Evolutionary conservation across 2,797 vertebrate genomes (phyloP).

Genomic region (Emys orbicularis): DNA sequence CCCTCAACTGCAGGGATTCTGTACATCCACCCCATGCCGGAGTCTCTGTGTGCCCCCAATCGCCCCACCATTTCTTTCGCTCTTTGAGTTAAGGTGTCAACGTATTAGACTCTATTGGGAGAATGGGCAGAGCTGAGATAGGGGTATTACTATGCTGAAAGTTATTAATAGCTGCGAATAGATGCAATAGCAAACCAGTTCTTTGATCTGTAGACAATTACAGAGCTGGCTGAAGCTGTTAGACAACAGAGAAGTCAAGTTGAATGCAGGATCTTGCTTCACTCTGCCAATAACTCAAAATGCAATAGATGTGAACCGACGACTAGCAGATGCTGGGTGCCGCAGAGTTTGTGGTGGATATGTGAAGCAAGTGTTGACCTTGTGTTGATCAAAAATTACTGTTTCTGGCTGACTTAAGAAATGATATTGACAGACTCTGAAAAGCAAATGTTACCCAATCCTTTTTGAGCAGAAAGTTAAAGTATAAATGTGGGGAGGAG

Average conservation of each 20-base stretch:
- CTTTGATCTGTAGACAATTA: not conserved
- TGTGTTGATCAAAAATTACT: not conserved
- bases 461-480: not conserved
- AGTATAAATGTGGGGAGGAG: not conserved
- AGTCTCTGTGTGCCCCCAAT: not conserved
- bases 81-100: not conserved
- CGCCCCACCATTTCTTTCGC: not conserved
- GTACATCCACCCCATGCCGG: not conserved
- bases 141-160: not conserved
- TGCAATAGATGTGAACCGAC: not conserved
- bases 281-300: not conserved
- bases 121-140: not conserved
- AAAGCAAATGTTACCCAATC: not conserved
- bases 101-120: not conserved
- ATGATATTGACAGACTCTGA: not conserved
- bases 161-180: not conserved
- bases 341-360: not conserved
- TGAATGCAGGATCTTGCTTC: not conserved
- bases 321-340: not conserved
- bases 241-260: not conserved
- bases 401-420: not conserved
- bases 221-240: not conserved
- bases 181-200: not conserved
- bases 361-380: not conserved
- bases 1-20: not conserved